Percentiles rank a stretch among this genome's conserved stretches.
These are phyloP conservation scores for Phymanthus crucifer DNA, from an alignment of 92 coral and sea anemone genomes.

Conservation along the genomic window DNA sequence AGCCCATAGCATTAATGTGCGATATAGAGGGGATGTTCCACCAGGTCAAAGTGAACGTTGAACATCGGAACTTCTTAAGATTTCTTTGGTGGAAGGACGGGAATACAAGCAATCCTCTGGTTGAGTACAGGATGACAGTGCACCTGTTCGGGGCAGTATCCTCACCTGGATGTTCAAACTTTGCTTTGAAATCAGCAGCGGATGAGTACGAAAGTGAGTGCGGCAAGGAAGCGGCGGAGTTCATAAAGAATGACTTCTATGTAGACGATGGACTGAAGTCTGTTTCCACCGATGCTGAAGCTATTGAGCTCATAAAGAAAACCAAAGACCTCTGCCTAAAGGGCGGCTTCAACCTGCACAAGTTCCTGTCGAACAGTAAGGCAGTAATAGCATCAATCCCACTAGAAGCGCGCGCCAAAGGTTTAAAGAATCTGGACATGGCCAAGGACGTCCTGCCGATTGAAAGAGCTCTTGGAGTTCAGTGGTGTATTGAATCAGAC, in stretches of 20 bases:
- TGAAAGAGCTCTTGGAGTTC: background rate
- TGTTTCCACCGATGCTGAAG: background rate
- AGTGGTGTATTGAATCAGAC: conserved; percentile 33
- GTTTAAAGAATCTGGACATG: background rate
- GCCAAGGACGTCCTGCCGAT: background rate
- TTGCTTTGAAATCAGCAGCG: conserved; percentile 2
- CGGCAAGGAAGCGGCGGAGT: background rate
- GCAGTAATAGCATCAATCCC: background rate
- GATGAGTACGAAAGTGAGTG: background rate
- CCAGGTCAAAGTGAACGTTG: too few species aligned
- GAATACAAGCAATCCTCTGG: background rate
- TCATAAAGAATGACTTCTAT: background rate
- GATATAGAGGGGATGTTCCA: too few species aligned
- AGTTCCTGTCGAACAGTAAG: background rate
- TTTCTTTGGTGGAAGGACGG: conserved; percentile 48
- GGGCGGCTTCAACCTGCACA: conserved; percentile 8
- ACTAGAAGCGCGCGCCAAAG: background rate
- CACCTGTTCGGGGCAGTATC: too few species aligned
- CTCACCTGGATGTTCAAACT: conserved; percentile 33
- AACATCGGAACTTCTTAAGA: too few species aligned
- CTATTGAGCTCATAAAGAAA: background rate
- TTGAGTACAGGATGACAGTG: conserved; percentile 21
- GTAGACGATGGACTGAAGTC: background rate
- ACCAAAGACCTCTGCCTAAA: background rate
- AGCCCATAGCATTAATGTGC: conserved; percentile 24